Evolutionary conservation across 2,888 invertebrate species (phyloP), one percentile per base, ranked within the genome.

Genomic region (Lasioglossum leucozonium): DNA sequence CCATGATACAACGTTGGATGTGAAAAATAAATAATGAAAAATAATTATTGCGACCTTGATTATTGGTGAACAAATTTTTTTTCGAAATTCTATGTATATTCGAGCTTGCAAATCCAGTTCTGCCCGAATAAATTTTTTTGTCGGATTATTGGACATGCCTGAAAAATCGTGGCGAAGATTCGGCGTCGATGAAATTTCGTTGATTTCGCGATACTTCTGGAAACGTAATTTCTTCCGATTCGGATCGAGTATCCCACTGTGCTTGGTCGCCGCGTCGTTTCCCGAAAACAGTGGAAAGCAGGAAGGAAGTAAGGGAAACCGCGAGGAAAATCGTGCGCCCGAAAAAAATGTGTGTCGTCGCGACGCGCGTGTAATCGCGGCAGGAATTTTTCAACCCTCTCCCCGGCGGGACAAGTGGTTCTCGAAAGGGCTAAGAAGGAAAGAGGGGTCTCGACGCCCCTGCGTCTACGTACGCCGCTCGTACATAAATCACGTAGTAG

Each of bases 401-500:
- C 79, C 67, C 74, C 77, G 86, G 82, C 86, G 87, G 82, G 85
- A 87, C 82, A 79, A 91, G 87, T 86, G 87, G 87, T 89, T 89
- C 89, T 88, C 87, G 85, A 89, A 89, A 91, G 90, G 88, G 90
- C 88, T 87, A 89, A 89, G 89, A 88, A 91, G 91, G 87, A 88
- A 90, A 81, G 91, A 89, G 87, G 89, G 86, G 88, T 88, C 90
- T 88, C 88, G 89, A 88, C 88, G 86, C 87, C 90, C 91, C 87
- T 87, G 75, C 87, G 89, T 91, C 90, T 89, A 90, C 89, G 87
- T 88, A 86, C 82, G 88, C 88, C 84, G 91, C 88, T 92, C 89
- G 92, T 94, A 91, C 92, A 94, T 94, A 94, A 94, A 94, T 94
- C 93, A 94, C 92, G 90, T 90, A 90, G 92, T 92, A 93, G 90